Percentiles rank a stretch among this genome's conserved stretches.
Evolutionary conservation across 2,888 invertebrate species (phyloP).

Genomic region (Folsomia candida): DNA sequence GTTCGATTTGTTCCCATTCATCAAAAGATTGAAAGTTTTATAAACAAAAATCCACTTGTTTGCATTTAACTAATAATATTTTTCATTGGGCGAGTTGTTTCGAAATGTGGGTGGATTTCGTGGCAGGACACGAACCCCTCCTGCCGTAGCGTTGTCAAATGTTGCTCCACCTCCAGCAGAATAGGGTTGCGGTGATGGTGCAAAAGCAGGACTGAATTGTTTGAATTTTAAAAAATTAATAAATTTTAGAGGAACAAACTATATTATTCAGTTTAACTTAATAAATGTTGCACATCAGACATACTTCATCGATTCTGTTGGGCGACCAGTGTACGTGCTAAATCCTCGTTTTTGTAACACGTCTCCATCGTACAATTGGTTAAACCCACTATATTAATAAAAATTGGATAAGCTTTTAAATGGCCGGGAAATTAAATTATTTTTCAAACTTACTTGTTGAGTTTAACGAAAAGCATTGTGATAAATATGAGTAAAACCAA

Average conservation of each 20-base stretch:
- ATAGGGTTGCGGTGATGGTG: constrained; percentile 20
- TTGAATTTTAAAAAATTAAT: no score
- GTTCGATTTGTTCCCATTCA: no score
- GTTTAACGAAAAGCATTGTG: background rate
- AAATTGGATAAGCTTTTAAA: background rate
- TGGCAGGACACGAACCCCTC: constrained; percentile 39
- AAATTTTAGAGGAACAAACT: background rate
- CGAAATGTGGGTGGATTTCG: constrained; percentile 28
- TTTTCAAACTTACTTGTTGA: background rate
- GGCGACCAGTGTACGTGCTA: constrained; percentile 32
- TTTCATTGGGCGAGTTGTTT: background rate
- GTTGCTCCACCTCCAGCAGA: background rate
- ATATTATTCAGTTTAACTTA: constrained; percentile 11
- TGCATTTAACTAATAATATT: no score
- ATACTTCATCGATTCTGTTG: constrained; percentile 11
- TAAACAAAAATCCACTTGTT: no score
- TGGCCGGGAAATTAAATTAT: background rate
- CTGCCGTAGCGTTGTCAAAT: constrained; percentile 7
- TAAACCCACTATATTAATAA: background rate
- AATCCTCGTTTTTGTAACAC: constrained; percentile 33
- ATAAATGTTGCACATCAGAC: background rate
- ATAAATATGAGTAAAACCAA: background rate
- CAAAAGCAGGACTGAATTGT: constrained; percentile 12
- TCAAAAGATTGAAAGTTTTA: no score
- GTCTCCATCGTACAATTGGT: constrained; percentile 12